These are phyloP conservation scores for Tetramorium parvispinum DNA, from an alignment of 1,140 invertebrate species.

Conservation along the genomic window DNA sequence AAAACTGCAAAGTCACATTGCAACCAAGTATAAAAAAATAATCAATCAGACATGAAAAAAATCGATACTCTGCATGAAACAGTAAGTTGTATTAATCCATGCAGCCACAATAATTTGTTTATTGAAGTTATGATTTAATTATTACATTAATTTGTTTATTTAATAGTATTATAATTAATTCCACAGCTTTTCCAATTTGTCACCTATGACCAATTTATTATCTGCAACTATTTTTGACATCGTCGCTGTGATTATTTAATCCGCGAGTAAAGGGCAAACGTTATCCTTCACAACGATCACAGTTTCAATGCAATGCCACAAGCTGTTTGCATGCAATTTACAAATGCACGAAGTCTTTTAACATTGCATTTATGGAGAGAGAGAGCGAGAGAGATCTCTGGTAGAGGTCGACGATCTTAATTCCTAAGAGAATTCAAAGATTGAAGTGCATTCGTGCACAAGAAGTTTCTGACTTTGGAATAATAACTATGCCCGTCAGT, in stretches of 20 bases:
- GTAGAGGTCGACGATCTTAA: conserved; percentile 12
- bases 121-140: background rate
- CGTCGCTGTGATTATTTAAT: conserved; percentile 25
- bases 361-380: background rate
- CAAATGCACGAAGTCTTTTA: background rate
- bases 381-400: background rate
- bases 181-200: too few relatives aligned
- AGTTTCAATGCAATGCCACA: background rate
- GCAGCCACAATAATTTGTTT: background rate
- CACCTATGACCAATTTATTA: background rate
- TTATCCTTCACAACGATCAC: conserved; percentile 14
- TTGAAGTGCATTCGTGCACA: background rate
- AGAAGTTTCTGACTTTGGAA: conserved; percentile 34
- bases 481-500: conserved; percentile 54
- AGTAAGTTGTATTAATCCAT: background rate
- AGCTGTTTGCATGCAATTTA: conserved; percentile 1
- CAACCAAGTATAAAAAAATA: background rate
- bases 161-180: background rate
- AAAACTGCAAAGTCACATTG: conserved; percentile 9
- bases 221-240: background rate
- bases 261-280: background rate
- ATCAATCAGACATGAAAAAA: background rate
- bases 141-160: background rate
- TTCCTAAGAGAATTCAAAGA: conserved; percentile 34
- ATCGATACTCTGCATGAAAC: background rate